phyloP scores from a whole-genome alignment of 2,797 vertebrate genomes.

The Chaenodraco wilsoni region DNA sequence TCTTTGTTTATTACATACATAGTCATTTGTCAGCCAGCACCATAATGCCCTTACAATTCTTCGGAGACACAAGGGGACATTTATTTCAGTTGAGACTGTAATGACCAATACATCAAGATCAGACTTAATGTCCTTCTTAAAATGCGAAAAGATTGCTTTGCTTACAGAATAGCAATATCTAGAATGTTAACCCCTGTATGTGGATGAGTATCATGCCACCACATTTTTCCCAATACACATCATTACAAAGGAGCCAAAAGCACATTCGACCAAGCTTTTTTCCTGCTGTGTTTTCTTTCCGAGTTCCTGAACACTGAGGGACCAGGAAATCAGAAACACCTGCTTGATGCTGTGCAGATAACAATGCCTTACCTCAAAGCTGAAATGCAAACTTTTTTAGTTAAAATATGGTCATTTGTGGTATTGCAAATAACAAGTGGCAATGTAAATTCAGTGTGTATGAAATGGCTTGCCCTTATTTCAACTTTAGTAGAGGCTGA shows the following conservation, averaged over 20 bases:
- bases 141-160: no score
- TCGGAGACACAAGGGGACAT: background rate
- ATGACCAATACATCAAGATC: no score
- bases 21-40: background rate
- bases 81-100: background rate
- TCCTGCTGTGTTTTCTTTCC: conserved; percentile 3
- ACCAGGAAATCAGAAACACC: conserved; percentile 37
- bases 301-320: background rate
- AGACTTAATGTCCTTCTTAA: no score
- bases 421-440: background rate
- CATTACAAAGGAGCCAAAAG: background rate
- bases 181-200: no score
- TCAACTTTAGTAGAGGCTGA: background rate
- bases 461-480: background rate
- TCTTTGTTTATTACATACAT: background rate
- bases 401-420: background rate
- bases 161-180: no score
- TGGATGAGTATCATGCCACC: no score
- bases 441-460: background rate
- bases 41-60: background rate
- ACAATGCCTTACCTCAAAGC: background rate
- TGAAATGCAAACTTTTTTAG: background rate
- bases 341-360: background rate
- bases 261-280: conserved; percentile 3
- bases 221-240: no score